Conservation (phyloP, 1,140 invertebrate genomes). For the Reticulitermes speratus region DNA sequence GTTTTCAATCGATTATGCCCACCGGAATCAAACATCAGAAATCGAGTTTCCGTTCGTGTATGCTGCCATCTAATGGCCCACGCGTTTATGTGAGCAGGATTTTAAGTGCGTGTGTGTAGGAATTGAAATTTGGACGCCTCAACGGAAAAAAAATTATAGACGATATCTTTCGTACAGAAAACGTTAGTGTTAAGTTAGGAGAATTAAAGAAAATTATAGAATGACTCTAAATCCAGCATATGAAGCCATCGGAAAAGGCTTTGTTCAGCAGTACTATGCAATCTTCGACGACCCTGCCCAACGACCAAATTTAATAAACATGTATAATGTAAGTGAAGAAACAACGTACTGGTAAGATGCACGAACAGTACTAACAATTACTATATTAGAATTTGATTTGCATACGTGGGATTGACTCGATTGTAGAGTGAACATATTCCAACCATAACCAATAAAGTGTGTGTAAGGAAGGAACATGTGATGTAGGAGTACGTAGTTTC, state of each 20-base stretch:
- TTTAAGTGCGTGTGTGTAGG: background rate
- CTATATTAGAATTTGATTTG: background rate
- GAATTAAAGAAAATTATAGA: background rate
- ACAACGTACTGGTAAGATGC: background rate
- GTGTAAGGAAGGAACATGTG: no score
- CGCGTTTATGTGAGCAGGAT: background rate
- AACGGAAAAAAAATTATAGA: background rate
- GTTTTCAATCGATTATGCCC: no score
- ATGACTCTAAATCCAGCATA: conserved; percentile 88
- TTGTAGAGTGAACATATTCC: conserved; percentile 20
- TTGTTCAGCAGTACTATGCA: conserved; percentile 89
- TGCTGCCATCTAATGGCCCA: conserved; percentile 9
- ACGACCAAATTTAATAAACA: conserved; percentile 76
- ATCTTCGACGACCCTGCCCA: conserved; percentile 85
- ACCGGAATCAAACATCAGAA: background rate
- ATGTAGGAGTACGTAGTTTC: no score
- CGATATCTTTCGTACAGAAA: background rate
- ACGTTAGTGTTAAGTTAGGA: background rate
- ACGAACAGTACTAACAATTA: background rate
- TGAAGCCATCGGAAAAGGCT: conserved; percentile 87
- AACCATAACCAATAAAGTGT: background rate
- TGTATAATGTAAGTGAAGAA: conserved; percentile 83
- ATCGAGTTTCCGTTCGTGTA: background rate
- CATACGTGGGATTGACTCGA: background rate
- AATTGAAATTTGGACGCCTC: background rate